phyloP scores from a whole-genome alignment of 2,888 invertebrate genomes.

The Lepetodrilus schrolli region DNA sequence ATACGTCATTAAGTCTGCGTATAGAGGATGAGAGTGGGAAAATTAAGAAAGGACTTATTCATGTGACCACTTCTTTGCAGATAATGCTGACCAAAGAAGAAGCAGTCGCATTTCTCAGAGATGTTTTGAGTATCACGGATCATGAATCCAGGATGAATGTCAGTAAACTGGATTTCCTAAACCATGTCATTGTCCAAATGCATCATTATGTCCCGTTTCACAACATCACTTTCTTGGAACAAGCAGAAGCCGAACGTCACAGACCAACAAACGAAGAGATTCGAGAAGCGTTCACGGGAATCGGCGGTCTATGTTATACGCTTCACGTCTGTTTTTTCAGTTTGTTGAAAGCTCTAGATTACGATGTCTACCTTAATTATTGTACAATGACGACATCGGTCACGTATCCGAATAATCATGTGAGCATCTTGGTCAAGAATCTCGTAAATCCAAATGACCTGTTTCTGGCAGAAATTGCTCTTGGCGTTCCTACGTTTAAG shows the following conservation, averaged over 20 bases:
- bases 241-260: conserved; percentile 27
- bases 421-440: conserved; percentile 38
- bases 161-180: conserved; percentile 33
- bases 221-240: conserved; percentile 39
- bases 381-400: conserved; percentile 37
- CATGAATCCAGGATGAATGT: conserved; percentile 28
- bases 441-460: conserved; percentile 39
- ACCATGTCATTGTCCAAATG: conserved; percentile 31
- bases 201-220: conserved; percentile 42
- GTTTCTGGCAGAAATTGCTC: conserved; percentile 40
- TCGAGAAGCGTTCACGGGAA: conserved; percentile 33
- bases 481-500: conserved; percentile 46
- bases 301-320: conserved; percentile 48
- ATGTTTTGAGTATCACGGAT: conserved; percentile 29
- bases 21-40: no score
- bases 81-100: conserved; percentile 44
- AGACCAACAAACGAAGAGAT: conserved; percentile 42
- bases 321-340: conserved; percentile 41
- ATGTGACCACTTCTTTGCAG: no score
- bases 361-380: conserved; percentile 31
- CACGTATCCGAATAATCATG: conserved; percentile 39
- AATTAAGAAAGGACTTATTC: no score
- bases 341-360: conserved; percentile 40
- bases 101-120: conserved; percentile 35
- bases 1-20: no score